Evolutionary conservation across 2,888 invertebrate genomes (phyloP), one percentile per base, ranked within the genome.

Genomic region (Papilio gigon): DNA sequence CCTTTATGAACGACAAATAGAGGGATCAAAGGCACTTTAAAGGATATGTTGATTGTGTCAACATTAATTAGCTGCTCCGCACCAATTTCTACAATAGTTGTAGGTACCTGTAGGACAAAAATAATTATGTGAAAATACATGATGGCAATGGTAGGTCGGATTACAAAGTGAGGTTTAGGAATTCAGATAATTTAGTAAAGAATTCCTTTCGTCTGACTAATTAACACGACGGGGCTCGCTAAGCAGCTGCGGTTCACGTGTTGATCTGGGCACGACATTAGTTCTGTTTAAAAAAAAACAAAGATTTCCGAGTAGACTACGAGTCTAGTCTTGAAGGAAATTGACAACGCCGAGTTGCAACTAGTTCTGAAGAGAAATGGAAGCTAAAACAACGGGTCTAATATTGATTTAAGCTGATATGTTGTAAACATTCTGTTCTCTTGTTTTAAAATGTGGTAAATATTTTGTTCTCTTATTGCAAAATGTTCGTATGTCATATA

Each of bases 241-340:
- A 73, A 81, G 79, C 88, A 90, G 86, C 85, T 88, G 89, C 80
- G 83, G 79, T 79, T 85, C 88, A 87, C 83, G 86, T 89, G 88
- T 77, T 80, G 68, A 67, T 61, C 72, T 68, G 69, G 56, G 8
- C 56, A 42, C 33, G 25, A 35, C 33, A 44, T 25, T 20, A 20
- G 12, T 42, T 30, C 20, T 22, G 12, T 27, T 25, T 44, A 11
- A 20, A 35, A 8, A 62, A 27, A 22, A n/a, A n/a, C n/a, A n/a
- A n/a, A n/a, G n/a, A n/a, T n/a, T n/a, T n/a, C n/a, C n/a, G n/a
- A n/a, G n/a, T n/a, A n/a, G n/a, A n/a, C n/a, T n/a, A 50, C 25
- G 12, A 50, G 33, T 11, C 27, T 50, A 5, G 33, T 9, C 33
- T 5, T 1, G 33, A 35, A 35, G 33, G 11, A 35, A 35, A 35